Evolutionary conservation across 2,888 invertebrate species (phyloP), one percentile per base, ranked within the genome.

Genomic region (Orgyia antiqua): DNA sequence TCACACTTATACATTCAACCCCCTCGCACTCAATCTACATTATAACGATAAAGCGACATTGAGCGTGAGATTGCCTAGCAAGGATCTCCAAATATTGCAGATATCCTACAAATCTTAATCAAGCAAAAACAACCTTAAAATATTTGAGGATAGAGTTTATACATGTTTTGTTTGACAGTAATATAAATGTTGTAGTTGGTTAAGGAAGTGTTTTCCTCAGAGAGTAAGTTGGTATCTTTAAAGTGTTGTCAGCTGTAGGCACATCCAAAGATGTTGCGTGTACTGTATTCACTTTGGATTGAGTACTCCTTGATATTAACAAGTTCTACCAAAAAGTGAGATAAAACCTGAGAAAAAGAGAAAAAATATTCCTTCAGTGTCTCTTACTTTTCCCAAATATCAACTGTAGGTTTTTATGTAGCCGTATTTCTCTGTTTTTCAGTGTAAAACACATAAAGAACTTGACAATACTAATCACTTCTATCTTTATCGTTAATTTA

Each of bases 21-120:
- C 56, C 29, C 48, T 71, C 59, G 36, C 57, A 59, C 65, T 62
- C 70, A 76, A 79, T 79, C 72, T 76, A 68, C 75, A 76, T 80
- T 79, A 78, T 71, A 65, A 67, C 78, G 71, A 78, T 78, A 78
- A 76, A 77, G 70, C 70, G 75, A 77, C 76, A 78, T 78, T 71
- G 74, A 71, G 76, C 80, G 73, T 77, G 68, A 78, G 76, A 79
- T 79, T 77, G 77, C 68, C 66, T 67, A 54, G 57, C 58, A 57
- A 59, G 51, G 54, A 51, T 37, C 35, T 39, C 29, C 42, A 31
- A 33, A 43, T 45, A 50, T 50, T 47, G 42, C 37, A 36, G 31
- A 29, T 30, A 26, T 35, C 41, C 35, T 35, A 28, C 39, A 36
- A 33, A 31, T 41, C 40, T 36, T 32, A 37, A 42, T 4, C 31